Evolutionary conservation across 2,888 invertebrate genomes (phyloP).

Genomic region (Coleophora deauratella): DNA sequence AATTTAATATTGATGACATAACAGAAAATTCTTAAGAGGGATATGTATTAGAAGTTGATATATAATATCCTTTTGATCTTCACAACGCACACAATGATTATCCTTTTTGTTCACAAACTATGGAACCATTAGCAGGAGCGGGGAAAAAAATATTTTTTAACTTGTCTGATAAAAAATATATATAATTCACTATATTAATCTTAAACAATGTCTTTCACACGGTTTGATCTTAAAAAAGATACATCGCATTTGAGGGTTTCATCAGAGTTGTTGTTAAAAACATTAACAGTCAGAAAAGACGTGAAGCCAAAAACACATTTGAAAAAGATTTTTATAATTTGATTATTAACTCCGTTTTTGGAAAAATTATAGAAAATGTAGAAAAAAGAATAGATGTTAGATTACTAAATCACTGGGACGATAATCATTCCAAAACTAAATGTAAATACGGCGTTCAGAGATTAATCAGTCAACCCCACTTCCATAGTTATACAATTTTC

Average conservation of each 20-base stretch:
- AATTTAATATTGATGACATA: constrained; percentile 1
- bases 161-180: constrained; percentile 8
- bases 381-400: too few species aligned
- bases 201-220: background rate
- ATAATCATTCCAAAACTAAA: too few species aligned
- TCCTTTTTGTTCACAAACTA: constrained; percentile 8
- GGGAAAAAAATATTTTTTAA: constrained; percentile 4
- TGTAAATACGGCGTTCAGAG: background rate
- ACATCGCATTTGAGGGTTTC: too few species aligned
- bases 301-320: too few species aligned
- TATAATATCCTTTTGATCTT: constrained; percentile 8
- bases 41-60: constrained; percentile 12
- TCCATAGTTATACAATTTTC: constrained; percentile 5
- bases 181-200: constrained; percentile 9
- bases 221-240: too few species aligned
- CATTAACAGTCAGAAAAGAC: too few species aligned
- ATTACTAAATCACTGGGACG: too few species aligned
- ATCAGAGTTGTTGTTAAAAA: too few species aligned
- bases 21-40: background rate
- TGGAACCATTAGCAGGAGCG: background rate
- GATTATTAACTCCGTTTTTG: too few species aligned
- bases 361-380: too few species aligned
- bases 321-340: too few species aligned
- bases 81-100: constrained; percentile 9
- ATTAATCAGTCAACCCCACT: constrained; percentile 4